Percentiles rank a stretch among this genome's conserved stretches.
Conservation (phyloP, 2,888 invertebrate genomes). For the Cheilosia pagana region DNA sequence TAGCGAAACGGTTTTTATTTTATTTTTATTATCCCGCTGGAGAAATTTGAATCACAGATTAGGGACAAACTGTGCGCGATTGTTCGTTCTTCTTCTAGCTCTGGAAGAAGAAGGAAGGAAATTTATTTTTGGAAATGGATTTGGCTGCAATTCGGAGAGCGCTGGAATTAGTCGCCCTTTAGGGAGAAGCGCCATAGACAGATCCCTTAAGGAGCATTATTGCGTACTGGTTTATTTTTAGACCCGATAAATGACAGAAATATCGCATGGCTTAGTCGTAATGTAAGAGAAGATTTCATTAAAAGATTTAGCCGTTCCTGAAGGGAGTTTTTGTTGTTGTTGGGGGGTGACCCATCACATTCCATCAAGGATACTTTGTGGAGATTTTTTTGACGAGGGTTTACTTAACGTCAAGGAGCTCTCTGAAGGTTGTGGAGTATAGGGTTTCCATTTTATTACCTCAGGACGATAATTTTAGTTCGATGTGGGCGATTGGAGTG, state of each 20-base stretch:
- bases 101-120: slow-evolving; percentile 3
- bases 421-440: too few species aligned
- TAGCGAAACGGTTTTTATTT: background rate
- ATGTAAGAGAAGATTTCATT: background rate
- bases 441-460: too few species aligned
- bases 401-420: too few species aligned
- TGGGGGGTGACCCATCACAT: background rate
- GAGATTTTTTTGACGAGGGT: too few species aligned
- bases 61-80: background rate
- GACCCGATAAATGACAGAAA: background rate
- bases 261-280: background rate
- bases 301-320: background rate
- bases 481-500: too few species aligned
- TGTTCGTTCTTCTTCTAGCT: background rate
- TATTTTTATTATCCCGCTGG: background rate
- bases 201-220: background rate
- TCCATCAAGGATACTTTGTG: background rate
- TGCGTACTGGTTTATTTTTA: slow-evolving; percentile 3
- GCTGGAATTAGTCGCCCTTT: background rate
- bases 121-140: slow-evolving; percentile 9
- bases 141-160: background rate
- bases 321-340: background rate
- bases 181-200: background rate
- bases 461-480: too few species aligned
- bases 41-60: slow-evolving; percentile 13